phyloP scores from a whole-genome alignment of 2,797 vertebrate genomes.

The Thaleichthys pacificus region DNA sequence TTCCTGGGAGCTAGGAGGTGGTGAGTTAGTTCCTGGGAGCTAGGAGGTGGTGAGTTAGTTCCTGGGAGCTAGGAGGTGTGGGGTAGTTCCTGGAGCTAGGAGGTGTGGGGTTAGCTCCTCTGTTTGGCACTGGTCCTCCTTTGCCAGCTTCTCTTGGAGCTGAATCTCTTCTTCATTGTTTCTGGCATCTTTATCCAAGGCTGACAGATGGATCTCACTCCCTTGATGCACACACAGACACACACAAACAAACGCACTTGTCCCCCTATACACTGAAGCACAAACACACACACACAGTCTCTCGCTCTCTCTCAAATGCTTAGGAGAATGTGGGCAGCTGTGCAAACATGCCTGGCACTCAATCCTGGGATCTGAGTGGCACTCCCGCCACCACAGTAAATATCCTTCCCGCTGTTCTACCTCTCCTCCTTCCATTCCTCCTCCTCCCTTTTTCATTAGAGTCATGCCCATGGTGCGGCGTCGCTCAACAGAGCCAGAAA shows the following conservation, averaged over 20 bases:
- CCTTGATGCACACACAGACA: slow-evolving; percentile 52
- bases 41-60: background rate
- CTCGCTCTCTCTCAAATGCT: slow-evolving; percentile 25
- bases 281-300: slow-evolving; percentile 27
- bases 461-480: slow-evolving; percentile 48
- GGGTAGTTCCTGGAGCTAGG: slow-evolving; percentile 32
- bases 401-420: slow-evolving; percentile 72
- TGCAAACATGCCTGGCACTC: slow-evolving; percentile 67
- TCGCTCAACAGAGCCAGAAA: slow-evolving; percentile 36
- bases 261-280: slow-evolving; percentile 28
- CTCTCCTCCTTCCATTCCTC: slow-evolving; percentile 60
- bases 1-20: slow-evolving; percentile 31
- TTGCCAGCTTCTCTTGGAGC: slow-evolving; percentile 52
- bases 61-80: slow-evolving; percentile 54
- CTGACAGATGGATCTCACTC: slow-evolving; percentile 74
- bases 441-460: slow-evolving; percentile 44
- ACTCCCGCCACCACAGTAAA: slow-evolving; percentile 71
- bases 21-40: slow-evolving; percentile 20
- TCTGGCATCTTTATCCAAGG: slow-evolving; percentile 69
- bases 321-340: slow-evolving; percentile 67
- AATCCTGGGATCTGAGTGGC: slow-evolving; percentile 63
- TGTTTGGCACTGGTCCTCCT: slow-evolving; percentile 53
- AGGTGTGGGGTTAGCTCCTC: slow-evolving; percentile 56
- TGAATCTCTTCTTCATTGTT: slow-evolving; percentile 65
- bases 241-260: background rate